Base-by-base conservation (phyloP, 1,140 invertebrate species). In the Drosophila tristis region DNA sequence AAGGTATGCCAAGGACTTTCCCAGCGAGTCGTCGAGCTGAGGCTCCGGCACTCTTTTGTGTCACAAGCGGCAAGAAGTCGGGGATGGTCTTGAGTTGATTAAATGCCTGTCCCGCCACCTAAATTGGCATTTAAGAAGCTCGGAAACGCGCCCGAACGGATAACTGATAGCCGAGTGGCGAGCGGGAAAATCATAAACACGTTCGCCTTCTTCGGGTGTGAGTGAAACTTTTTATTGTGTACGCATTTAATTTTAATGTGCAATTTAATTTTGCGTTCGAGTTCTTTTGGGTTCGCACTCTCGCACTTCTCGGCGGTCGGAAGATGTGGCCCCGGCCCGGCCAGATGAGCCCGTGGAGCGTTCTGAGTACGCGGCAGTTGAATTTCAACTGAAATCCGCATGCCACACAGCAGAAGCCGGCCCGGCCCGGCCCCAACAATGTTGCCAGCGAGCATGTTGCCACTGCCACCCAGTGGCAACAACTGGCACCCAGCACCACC, bases 351-450 rank as follows among this genome's bases (percentile, higher is more conserved):
- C 70, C 78, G 58, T 63, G 60, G 48, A 45, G 63, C 80, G 80
- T 85, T 72, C 60, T 61, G 76, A 85, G 72, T 79, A 67, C 80
- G 80, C 81, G 81, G 65, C 80, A 67, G 81, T 74, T 86, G 68
- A 77, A 78, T 65, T 62, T 44, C 81, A 85, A 86, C 81, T 85
- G 80, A 80, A 72, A 73, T 84, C 67, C 74, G 80, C 61, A 58
- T 85, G 80, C 81, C 77, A 71, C 82, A 55, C 16, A 43, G 35
- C 59, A 45, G 74, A 59, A 58, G 60, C 63, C 44, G 45, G 47
- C 65, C 62, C 63, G 66, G 65, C 65, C 77, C 64, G 39, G 25
- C 53, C 7, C 66, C 79, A 85, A 80, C 77, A 86, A 74, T 78
- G 84, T 71, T 78, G 80, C 80, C 49, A 48, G 62, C 68, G 62